Percentiles rank a stretch among this genome's conserved stretches.
Conservation (phyloP, 1,140 invertebrate genomes). For the Stratiolaelaps scimitus region DNA sequence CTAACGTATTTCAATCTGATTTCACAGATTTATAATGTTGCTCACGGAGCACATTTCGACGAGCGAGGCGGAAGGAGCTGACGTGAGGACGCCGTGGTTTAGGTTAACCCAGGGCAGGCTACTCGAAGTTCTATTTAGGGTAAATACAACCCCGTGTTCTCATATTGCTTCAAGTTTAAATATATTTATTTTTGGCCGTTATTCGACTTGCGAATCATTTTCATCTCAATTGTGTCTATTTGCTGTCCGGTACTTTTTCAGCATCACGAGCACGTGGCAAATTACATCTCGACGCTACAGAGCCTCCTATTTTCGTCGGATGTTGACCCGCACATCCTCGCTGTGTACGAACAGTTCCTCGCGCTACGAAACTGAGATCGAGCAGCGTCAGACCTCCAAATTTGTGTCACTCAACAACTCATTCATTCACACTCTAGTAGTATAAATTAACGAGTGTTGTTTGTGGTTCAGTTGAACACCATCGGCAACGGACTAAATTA, state of each 20-base stretch:
- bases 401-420: too few relatives aligned
- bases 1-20: not conserved
- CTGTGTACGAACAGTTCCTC: constrained; percentile 94
- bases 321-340: constrained; percentile 85
- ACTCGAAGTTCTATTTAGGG: constrained; percentile 84
- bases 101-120: constrained; percentile 86
- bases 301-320: constrained; percentile 89
- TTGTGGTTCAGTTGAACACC: too few relatives aligned
- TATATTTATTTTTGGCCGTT: too few relatives aligned
- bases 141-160: constrained; percentile 48
- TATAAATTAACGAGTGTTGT: too few relatives aligned
- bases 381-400: not conserved
- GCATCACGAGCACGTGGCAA: constrained; percentile 97
- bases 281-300: constrained; percentile 85
- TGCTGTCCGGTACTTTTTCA: constrained; percentile 39
- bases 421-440: too few relatives aligned
- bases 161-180: not conserved
- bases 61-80: constrained; percentile 79
- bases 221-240: constrained; percentile 29
- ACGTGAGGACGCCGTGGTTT: constrained; percentile 92
- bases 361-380: constrained; percentile 51
- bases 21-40: constrained; percentile 88
- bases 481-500: too few relatives aligned
- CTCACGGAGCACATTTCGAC: constrained; percentile 86
- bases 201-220: too few relatives aligned